Base-by-base conservation (phyloP, 2,888 invertebrate species). In the Drosophila sordidapex region DNA sequence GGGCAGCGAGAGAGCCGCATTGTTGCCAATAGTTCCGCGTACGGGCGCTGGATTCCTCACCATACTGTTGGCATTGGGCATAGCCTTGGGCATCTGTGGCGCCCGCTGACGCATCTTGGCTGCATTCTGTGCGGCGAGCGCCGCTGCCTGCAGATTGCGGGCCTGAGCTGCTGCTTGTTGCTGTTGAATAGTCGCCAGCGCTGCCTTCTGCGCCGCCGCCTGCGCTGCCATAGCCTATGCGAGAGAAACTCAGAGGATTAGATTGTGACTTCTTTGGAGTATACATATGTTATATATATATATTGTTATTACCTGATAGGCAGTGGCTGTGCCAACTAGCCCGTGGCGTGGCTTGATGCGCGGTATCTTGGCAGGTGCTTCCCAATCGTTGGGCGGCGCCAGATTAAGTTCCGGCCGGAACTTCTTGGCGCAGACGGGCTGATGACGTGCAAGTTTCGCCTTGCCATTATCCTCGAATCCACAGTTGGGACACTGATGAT, bases 381-480 rank as follows among this genome's bases (percentile, higher is more conserved):
- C 98, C 97, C 97, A 98, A 91, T 98, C 98, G 2, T 95, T 93
- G 0, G 98, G 97, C 7, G 98, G 98, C 81, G 96, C 96, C 84
- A 97, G 94, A 93, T 99, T 98, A 53, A 95, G 94, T 79, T 97
- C 97, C 0, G 97, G 96, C 92, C 97, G 96, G 93, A 97, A 98
- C 91, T 97, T 97, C 93, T 98, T 97, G 49, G 96, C 95, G 93
- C 99, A 99, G 2, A 97, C 96, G 71, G 97, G 95, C 79, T 96
- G 95, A 94, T 99, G 99, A 46, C 98, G 95, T 0, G 96, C 97
- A 83, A 98, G 94, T 93, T 98, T 98, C 35, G 97, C 97, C 93
- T 98, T 98, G 63, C 97, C 97, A 90, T 98, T 98, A 87, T 98
- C 98, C 92, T 99, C 98, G 91, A 98, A 98, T 1, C 97, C 97